Base-by-base conservation (phyloP, 2,888 invertebrate species). In the Abrostola tripartita region DNA sequence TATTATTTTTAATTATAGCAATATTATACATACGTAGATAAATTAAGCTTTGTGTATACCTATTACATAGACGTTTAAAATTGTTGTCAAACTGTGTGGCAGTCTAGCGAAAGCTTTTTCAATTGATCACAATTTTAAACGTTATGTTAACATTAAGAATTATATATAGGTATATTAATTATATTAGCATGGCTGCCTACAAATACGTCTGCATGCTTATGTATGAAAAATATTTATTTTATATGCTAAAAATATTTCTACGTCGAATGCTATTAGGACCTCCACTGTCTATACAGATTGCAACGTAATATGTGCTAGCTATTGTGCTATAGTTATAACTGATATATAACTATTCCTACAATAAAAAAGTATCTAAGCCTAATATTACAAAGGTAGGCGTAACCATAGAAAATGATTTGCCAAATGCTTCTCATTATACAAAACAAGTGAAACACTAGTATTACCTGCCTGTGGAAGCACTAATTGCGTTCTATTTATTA, bases 1-100 rank as follows among this genome's bases (percentile, higher is more conserved):
- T 86, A 73, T 80, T 78, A 80, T 76, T 83, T 79, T 68, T 81
- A 78, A 78, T 74, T 63, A 51, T 76, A 74, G 69, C 58, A 81
- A 81, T 82, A 76, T 85, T 88, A 85, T 85, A 85, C 78, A 85
- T 89, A 87, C 83, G 81, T 89, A 88, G 85, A 68, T 81, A 76
- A 81, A 68, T 84, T 82, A 72, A 76, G 71, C 50, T 74, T 71
- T 71, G 62, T 77, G 70, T 76, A 74, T 73, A 70, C 72, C 71
- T 71, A 65, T 64, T 47, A 72, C 64, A 59, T 68, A 54, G 36
- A 61, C 68, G 72, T 79, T 79, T 82, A 79, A 80, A 81, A 81
- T 81, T 77, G 74, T 71, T 66, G 57, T 69, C 50, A 55, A 56
- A 68, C 63, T 36, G 54, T 61, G 61, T 50, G 61, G 65, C 52